Conservation (phyloP, 2,113 vertebrate species). For the Eudyptes chrysolophus region DNA sequence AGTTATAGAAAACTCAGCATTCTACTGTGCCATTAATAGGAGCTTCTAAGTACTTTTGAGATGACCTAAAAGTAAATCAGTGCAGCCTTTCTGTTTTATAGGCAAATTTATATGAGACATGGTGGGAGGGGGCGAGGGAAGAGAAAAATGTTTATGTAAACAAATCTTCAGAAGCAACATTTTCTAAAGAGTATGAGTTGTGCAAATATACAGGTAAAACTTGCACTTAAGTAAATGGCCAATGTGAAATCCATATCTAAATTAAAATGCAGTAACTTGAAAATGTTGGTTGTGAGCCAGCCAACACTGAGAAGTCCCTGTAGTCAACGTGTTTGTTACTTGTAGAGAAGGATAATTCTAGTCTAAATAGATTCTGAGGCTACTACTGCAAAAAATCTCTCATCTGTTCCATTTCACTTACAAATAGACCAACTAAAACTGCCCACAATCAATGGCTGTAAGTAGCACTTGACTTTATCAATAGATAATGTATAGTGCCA, state of each 20-base stretch:
- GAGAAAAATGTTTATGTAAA: background rate
- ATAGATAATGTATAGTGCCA: background rate
- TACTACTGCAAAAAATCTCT: background rate
- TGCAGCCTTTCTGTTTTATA: background rate
- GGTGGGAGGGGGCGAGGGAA: background rate
- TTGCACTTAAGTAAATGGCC: background rate
- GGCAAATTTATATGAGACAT: background rate
- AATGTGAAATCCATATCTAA: background rate
- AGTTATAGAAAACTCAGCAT: constrained; percentile 4
- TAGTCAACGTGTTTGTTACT: background rate
- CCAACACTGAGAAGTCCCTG: background rate
- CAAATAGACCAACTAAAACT: background rate
- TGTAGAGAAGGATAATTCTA: background rate
- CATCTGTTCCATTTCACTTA: background rate
- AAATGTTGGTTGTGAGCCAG: background rate
- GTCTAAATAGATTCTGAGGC: background rate
- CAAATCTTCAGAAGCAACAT: background rate
- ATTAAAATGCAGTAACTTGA: background rate
- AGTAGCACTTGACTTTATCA: background rate
- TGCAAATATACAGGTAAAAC: background rate
- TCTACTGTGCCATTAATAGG: constrained; percentile 13
- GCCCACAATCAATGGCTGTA: background rate
- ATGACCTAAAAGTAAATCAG: constrained; percentile 42
- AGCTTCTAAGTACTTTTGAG: constrained; percentile 32
- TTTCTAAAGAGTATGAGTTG: background rate